phyloP scores from a whole-genome alignment of 2,113 vertebrate genomes.

The Entelurus aequoreus region DNA sequence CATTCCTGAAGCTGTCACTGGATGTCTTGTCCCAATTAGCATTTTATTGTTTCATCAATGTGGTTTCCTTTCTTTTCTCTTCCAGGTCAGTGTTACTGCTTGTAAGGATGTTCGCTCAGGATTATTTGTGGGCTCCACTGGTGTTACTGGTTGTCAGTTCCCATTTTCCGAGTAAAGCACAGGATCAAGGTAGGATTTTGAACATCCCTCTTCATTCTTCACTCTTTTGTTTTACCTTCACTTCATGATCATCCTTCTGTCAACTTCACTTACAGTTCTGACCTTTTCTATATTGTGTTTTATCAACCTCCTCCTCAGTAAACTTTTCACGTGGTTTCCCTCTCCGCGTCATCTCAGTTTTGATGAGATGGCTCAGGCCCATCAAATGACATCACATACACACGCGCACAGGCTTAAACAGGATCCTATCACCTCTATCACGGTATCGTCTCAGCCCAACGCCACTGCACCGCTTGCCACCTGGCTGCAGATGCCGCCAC shows the following conservation, averaged over 20 bases:
- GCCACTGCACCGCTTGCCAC: slow-evolving; percentile 20
- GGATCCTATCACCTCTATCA: slow-evolving; percentile 28
- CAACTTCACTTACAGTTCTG: slow-evolving; percentile 2
- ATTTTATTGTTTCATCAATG: slow-evolving; percentile 7
- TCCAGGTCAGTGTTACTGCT: slow-evolving; percentile 48
- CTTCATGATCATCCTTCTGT: slow-evolving; percentile 3
- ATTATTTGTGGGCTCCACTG: slow-evolving; percentile 64
- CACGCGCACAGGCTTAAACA: too few species aligned
- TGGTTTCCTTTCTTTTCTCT: slow-evolving; percentile 2
- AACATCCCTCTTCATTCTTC: background rate
- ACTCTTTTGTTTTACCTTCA: background rate
- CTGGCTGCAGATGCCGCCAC: slow-evolving; percentile 19
- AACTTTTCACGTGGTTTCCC: slow-evolving; percentile 10
- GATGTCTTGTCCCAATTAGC: background rate
- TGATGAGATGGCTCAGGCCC: slow-evolving; percentile 49
- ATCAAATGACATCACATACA: slow-evolving; percentile 28
- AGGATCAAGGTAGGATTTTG: slow-evolving; percentile 54
- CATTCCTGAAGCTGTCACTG: slow-evolving; percentile 19
- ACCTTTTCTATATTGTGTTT: slow-evolving; percentile 5
- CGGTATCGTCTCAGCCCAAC: slow-evolving; percentile 24
- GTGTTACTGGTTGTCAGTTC: slow-evolving; percentile 62
- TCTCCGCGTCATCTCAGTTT: slow-evolving; percentile 27
- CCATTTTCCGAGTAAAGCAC: slow-evolving; percentile 65
- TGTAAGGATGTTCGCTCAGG: slow-evolving; percentile 70
- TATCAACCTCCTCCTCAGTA: slow-evolving; percentile 6